Conservation (phyloP, 2,113 vertebrate species). For the Hassar affinis region DNA sequence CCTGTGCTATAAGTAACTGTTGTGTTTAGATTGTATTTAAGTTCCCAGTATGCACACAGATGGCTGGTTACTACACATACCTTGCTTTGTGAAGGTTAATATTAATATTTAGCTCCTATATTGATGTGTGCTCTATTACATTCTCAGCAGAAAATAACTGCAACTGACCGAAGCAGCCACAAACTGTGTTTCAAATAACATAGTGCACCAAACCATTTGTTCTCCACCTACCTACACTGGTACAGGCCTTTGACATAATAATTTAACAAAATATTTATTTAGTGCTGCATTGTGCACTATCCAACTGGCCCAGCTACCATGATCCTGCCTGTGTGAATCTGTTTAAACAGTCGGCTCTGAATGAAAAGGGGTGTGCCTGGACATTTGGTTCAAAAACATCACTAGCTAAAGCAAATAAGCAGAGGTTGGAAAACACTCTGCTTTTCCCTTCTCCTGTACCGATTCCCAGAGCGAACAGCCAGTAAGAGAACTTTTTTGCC, state of each 20-base stretch:
- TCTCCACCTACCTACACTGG: neutral
- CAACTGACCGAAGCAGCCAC: neutral
- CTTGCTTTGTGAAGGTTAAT: neutral
- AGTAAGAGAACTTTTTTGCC: neutral
- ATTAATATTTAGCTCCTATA: neutral
- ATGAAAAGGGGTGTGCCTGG: neutral
- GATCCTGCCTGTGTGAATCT: neutral
- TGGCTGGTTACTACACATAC: neutral
- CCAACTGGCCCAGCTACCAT: neutral
- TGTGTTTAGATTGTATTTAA: neutral
- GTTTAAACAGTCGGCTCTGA: neutral
- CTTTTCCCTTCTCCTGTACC: neutral
- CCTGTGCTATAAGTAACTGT: neutral
- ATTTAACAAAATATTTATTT: constrained; percentile 6
- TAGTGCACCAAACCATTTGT: neutral
- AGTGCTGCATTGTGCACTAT: neutral
- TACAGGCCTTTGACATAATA: neutral
- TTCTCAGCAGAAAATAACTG: neutral
- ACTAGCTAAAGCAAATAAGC: constrained; percentile 14
- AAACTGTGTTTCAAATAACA: neutral
- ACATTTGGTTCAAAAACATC: neutral
- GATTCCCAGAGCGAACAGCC: neutral
- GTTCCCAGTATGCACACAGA: neutral
- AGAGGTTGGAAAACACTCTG: neutral
- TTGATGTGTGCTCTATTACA: too few relatives aligned